A percentile compares a stretch with the other conserved stretches of the same genome.
Conservation (phyloP, 1,140 invertebrate species). For the Teleopsis dalmanni region DNA sequence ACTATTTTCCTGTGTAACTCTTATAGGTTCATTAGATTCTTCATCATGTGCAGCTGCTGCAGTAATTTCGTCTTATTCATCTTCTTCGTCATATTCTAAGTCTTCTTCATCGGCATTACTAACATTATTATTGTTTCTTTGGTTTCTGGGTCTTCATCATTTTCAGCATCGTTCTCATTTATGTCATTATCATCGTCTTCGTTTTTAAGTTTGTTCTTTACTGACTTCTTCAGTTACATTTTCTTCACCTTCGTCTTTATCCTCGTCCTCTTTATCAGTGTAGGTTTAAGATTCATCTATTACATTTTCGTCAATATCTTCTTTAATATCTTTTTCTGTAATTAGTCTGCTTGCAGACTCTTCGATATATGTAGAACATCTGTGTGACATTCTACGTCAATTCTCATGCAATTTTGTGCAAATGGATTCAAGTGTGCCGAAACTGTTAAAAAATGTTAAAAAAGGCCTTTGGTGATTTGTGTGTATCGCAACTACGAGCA, state of each 20-base stretch:
- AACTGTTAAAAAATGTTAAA: too few species aligned
- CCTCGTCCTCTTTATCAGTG: constrained; percentile 26
- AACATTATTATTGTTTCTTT: constrained; percentile 11
- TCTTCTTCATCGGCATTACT: constrained; percentile 19
- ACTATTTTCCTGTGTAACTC: constrained; percentile 11
- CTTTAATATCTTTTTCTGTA: constrained; percentile 29
- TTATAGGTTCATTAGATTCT: constrained; percentile 18
- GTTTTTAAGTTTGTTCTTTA: constrained; percentile 36
- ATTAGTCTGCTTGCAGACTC: too few species aligned
- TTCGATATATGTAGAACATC: too few species aligned
- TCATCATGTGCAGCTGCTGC: constrained; percentile 21
- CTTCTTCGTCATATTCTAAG: too few species aligned
- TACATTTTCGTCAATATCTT: constrained; percentile 33
- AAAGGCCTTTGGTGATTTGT: too few species aligned
- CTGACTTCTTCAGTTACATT: constrained; percentile 40
- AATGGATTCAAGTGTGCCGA: too few species aligned
- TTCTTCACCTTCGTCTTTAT: constrained; percentile 33
- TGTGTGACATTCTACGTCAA: too few species aligned
- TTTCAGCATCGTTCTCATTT: constrained; percentile 28
- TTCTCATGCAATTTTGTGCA: too few species aligned
- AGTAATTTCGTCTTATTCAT: constrained; percentile 32
- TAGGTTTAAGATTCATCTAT: constrained; percentile 35
- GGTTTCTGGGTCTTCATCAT: constrained; percentile 26
- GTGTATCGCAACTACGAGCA: too few species aligned
- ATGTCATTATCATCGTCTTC: constrained; percentile 38